Evolutionary conservation across 1,140 invertebrate species (phyloP), one percentile per base, ranked within the genome.

Genomic region (Scaptomyza hsui): DNA sequence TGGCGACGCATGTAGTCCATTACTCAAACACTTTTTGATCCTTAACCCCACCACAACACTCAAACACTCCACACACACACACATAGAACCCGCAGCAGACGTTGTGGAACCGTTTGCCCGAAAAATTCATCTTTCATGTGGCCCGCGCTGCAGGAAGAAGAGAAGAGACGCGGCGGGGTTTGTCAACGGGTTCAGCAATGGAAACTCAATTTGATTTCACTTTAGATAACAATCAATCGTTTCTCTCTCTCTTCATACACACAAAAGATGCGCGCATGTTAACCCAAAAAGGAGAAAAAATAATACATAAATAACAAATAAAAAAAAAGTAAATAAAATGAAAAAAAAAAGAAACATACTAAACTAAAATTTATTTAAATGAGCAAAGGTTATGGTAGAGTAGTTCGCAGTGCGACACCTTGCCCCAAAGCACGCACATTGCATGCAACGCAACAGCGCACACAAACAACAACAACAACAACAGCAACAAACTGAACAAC

Each of bases 141-240:
- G 57, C 73, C 76, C 39, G 52, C 37, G 41, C 49, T 29, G 49
- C 51, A 21, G 19, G 29, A 72, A 48, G 53, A 61, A 18, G 13
- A 44, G 12, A 6, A 6, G 37, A 47, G 53, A 32, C 39, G 49
- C 19, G 12, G 26, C 42, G 68, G 47, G 49, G 47, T 67, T 60
- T 72, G 69, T 72, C 63, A 72, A 72, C 63, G 63, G 62, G 60
- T 67, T 29, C 62, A 55, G 56, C 71, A 55, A 67, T 70, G 70
- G 61, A 82, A 85, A 85, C 80, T 63, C 79, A 79, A 81, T 86
- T 85, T 88, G 81, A 86, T 86, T 78, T 78, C 59, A 78, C 71
- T 88, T 81, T 48, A 77, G 81, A 86, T 86, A 86, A 88, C 65
- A 88, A 86, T 86, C 81, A 86, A 81, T 88, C 69, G 81, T 49